Conservation (phyloP, 2,113 vertebrate species). For the Uropsilus gracilis region DNA sequence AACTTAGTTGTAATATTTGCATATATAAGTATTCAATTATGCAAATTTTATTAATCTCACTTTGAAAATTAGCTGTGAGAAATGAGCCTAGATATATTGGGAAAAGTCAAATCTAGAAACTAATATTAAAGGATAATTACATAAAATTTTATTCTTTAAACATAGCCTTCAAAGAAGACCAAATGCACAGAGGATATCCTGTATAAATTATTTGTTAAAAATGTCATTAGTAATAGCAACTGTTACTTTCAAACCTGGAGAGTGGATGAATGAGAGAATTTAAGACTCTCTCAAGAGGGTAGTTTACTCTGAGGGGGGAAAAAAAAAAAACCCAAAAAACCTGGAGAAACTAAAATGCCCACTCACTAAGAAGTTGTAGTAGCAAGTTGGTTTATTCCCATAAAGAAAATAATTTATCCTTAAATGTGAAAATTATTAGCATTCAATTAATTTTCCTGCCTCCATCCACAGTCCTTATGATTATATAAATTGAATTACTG, state of each 20-base stretch:
- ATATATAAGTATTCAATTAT: not conserved
- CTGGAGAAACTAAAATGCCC: not conserved
- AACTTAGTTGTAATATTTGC: not conserved
- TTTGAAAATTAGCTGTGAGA: slow-evolving; percentile 5
- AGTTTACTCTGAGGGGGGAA: slow-evolving; percentile 17
- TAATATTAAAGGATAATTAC: not conserved
- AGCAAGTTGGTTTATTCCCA: slow-evolving; percentile 11
- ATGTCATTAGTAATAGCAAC: not conserved
- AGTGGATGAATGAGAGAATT: not conserved
- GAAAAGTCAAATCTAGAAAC: not conserved
- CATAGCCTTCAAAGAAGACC: not conserved
- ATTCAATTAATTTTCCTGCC: not conserved
- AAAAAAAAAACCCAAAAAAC: no score
- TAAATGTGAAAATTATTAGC: slow-evolving; percentile 51
- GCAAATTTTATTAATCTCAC: not conserved
- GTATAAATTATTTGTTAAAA: not conserved
- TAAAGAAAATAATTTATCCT: slow-evolving; percentile 10
- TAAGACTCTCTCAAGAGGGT: not conserved
- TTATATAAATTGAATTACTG: not conserved
- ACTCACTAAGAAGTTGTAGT: not conserved
- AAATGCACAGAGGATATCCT: not conserved
- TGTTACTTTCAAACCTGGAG: not conserved
- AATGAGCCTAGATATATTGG: not conserved
- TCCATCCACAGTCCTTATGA: not conserved
- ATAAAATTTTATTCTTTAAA: not conserved